These are phyloP conservation scores for Drosophila mimetica DNA, from an alignment of 2,888 invertebrate species.

Conservation along the genomic window DNA sequence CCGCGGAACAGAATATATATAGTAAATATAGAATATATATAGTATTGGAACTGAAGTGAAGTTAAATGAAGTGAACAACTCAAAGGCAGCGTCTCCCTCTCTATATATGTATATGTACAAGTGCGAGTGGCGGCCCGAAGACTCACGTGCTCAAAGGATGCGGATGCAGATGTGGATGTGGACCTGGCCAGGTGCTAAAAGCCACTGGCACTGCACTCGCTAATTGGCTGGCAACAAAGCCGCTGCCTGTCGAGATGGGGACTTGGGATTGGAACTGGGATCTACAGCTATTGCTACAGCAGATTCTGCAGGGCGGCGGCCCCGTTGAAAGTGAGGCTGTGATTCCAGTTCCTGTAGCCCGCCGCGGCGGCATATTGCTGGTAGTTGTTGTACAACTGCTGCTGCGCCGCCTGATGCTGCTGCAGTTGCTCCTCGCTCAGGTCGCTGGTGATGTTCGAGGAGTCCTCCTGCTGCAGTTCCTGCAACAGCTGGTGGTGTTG, in stretches of 20 bases:
- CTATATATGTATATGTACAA: conserved; percentile 28
- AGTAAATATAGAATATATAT: no score
- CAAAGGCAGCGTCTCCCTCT: conserved; percentile 42
- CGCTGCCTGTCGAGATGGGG: conserved; percentile 14
- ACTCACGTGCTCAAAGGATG: conserved; percentile 73
- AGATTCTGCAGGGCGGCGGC: conserved; percentile 82
- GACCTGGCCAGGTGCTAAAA: conserved; percentile 69
- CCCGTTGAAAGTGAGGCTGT: conserved; percentile 79
- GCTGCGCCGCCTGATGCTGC: conserved; percentile 78
- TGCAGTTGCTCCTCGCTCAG: conserved; percentile 82
- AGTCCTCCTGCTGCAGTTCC: conserved; percentile 75
- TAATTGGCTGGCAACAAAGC: conserved; percentile 53
- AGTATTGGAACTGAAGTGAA: conserved; percentile 7
- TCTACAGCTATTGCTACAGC: conserved; percentile 69
- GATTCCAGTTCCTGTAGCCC: conserved; percentile 81
- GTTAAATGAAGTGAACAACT: conserved; percentile 36
- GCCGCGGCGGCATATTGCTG: conserved; percentile 82
- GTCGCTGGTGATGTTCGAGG: conserved; percentile 81
- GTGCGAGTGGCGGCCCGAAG: conserved; percentile 42
- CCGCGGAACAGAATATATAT: conserved; percentile 53
- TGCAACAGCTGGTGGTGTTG: conserved; percentile 70
- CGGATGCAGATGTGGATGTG: not conserved
- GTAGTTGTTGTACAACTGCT: conserved; percentile 81
- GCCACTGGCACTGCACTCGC: conserved; percentile 68
- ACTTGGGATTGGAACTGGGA: no score